A percentile compares a stretch with the other conserved stretches of the same genome.
phyloP scores from a whole-genome alignment of 2,113 vertebrate species.

The Oreochromis spilurus region DNA sequence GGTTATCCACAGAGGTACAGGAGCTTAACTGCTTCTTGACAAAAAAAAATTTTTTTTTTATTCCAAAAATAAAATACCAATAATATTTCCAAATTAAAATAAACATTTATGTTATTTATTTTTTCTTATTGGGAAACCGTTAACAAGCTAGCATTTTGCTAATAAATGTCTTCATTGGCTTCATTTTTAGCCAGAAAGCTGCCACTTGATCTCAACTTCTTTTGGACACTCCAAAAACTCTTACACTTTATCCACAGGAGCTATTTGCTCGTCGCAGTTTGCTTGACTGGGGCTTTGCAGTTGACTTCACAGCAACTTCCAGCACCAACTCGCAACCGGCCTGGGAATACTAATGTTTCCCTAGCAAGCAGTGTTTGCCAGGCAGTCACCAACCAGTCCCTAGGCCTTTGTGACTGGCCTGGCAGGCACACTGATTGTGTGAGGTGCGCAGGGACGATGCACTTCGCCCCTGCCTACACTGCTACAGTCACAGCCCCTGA shows the following conservation, averaged over 20 bases:
- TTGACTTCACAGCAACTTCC: background rate
- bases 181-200: rapidly evolving
- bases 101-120: background rate
- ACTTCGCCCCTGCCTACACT: background rate
- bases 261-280: rapidly evolving
- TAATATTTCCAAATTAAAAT: background rate
- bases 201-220: background rate
- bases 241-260: background rate
- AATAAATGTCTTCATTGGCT: background rate
- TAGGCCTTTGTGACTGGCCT: background rate
- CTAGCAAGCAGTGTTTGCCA: background rate
- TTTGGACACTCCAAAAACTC: rapidly evolving
- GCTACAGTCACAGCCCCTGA: background rate
- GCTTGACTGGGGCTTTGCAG: background rate
- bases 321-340: background rate
- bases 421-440: background rate
- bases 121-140: background rate
- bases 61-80: background rate
- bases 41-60: rapidly evolving
- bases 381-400: background rate
- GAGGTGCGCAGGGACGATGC: rapidly evolving
- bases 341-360: background rate
- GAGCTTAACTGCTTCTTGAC: background rate
- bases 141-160: background rate
- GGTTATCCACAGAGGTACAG: background rate